These are phyloP conservation scores for Rattus norvegicus DNA, from an alignment of 2,113 vertebrate species.

Conservation along the genomic window DNA sequence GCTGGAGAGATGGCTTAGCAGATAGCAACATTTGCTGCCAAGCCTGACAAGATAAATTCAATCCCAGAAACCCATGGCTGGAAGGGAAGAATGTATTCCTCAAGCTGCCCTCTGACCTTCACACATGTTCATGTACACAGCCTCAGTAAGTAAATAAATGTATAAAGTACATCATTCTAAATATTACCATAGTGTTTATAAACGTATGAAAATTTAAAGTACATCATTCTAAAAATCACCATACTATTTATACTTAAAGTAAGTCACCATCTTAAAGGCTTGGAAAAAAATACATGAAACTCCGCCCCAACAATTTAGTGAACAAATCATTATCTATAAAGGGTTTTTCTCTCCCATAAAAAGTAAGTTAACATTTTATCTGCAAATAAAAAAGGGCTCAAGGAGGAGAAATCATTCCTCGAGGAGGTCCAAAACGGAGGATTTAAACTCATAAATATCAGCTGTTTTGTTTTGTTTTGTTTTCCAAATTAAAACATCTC, in stretches of 20 bases:
- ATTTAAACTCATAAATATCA: slow-evolving; percentile 8
- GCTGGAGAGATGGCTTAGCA: background rate
- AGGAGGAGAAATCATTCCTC: background rate
- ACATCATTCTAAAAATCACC: background rate
- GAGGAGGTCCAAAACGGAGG: slow-evolving; percentile 10
- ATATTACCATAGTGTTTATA: background rate
- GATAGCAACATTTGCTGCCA: background rate
- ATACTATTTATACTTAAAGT: background rate
- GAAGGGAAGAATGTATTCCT: background rate
- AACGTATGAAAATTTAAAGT: background rate
- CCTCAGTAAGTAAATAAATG: too few species aligned
- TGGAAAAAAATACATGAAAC: background rate
- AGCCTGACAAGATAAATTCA: background rate
- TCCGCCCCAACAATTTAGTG: background rate
- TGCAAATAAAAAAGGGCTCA: background rate
- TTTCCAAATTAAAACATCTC: slow-evolving; percentile 29
- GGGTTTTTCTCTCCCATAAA: background rate
- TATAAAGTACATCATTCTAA: background rate
- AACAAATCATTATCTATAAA: background rate
- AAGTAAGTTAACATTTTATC: background rate
- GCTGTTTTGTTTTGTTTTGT: slow-evolving; percentile 3
- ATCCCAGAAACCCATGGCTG: background rate
- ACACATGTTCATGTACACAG: background rate
- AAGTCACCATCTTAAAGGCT: background rate
- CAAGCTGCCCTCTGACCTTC: background rate